These are phyloP conservation scores for Podargus strigoides DNA, from an alignment of 2,797 vertebrate species.

Conservation along the genomic window DNA sequence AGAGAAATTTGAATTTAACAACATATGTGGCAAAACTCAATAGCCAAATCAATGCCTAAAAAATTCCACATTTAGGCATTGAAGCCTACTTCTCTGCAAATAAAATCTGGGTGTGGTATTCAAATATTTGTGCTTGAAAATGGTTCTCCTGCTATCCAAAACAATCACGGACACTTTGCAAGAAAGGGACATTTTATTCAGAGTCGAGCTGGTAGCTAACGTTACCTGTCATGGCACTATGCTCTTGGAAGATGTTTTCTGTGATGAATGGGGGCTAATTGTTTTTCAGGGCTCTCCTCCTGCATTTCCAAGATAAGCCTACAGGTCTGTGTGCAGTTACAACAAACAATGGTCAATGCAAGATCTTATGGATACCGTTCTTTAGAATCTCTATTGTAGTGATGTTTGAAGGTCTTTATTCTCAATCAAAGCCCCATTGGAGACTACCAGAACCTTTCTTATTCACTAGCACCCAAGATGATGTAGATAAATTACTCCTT, in stretches of 20 bases:
- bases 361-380: neutral
- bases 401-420: neutral
- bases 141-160: neutral
- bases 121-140: neutral
- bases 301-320: neutral
- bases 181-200: neutral
- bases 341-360: too few relatives aligned
- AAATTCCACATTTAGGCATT: neutral
- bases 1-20: neutral
- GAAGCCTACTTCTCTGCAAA: neutral
- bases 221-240: rapidly evolving
- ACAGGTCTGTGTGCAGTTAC: neutral
- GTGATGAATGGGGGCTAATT: neutral
- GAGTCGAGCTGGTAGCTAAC: neutral
- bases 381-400: neutral
- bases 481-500: neutral
- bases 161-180: neutral
- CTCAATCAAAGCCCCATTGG: neutral
- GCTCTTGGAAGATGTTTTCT: neutral
- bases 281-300: neutral
- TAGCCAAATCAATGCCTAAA: neutral
- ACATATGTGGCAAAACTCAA: too few relatives aligned
- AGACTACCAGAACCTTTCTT: neutral
- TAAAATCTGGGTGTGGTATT: neutral
- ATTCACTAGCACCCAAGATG: neutral